Evolutionary conservation across 1,140 invertebrate species (phyloP), one percentile per base, ranked within the genome.

Genomic region (Lycorma delicatula): DNA sequence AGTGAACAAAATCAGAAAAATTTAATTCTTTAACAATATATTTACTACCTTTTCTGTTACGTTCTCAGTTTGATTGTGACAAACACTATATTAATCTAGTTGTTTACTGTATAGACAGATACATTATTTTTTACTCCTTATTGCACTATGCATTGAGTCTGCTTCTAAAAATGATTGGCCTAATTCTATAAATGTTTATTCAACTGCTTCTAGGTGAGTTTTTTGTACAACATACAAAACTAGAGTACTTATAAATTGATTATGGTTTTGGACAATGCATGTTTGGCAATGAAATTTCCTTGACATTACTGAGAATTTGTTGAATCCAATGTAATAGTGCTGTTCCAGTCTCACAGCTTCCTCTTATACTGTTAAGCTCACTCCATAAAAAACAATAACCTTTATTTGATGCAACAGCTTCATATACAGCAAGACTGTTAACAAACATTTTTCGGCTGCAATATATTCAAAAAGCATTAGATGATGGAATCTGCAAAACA

Each of bases 391-490:
- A 61, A 46, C 63, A 61, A 38, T 44, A 60, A 12, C 47, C 58
- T 23, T 61, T 56, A 59, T 59, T 63, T 16, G 54, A 38, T 36
- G n/a, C n/a, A n/a, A n/a, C 9, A 47, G 49, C 46, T 52, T 63
- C 61, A 51, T 65, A 65, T 16, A 65, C 34, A 23, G 63, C 61
- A 34, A 61, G 62, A 57, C 63, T 65, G 38, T n/a, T 63, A 59
- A 16, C 18, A 44, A 26, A 55, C 18, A 64, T 28, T 57, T 65
- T 65, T 23, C 61, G 18, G 16, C 54, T 58, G 44, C 58, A 65
- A 48, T 63, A 65, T 29, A 61, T 53, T 22, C 22, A 36, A 5
- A n/a, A 44, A 28, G 58, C 60, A 12, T 65, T 52, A 31, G 38
- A 47, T 28, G 25, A 60, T n/a, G 59, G 58, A 22, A 44, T 44